phyloP scores from a whole-genome alignment of 1,140 invertebrate species.

The Drosophila equinoxialis region DNA sequence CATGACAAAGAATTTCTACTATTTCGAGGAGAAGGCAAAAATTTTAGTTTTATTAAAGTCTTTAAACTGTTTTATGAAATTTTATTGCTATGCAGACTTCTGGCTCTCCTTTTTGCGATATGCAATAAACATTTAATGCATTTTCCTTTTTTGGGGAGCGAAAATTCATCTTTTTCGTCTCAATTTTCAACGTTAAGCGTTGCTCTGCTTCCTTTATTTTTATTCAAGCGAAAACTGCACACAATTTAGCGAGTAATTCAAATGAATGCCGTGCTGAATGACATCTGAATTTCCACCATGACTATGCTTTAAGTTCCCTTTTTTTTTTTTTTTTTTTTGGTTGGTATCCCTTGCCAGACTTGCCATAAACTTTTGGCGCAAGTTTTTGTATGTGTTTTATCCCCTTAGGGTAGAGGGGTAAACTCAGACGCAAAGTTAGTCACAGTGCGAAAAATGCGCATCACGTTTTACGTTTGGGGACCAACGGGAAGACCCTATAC shows the following conservation, averaged over 20 bases:
- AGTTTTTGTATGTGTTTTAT: conserved; percentile 62
- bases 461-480: conserved; percentile 73
- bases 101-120: conserved; percentile 3
- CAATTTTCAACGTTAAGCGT: conserved; percentile 34
- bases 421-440: conserved; percentile 26
- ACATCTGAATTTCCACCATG: conserved; percentile 55
- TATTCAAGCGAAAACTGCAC: conserved; percentile 38
- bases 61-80: no score
- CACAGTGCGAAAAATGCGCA: conserved; percentile 78
- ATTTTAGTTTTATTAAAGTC: no score
- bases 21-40: no score
- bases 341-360: background rate
- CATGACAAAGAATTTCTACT: no score
- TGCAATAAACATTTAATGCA: conserved; percentile 1
- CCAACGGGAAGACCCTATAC: conserved; percentile 2
- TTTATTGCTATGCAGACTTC: background rate
- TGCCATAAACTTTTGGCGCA: conserved; percentile 67
- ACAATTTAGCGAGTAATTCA: conserved; percentile 64
- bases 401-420: background rate
- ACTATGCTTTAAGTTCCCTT: conserved; percentile 51
- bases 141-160: background rate
- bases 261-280: conserved; percentile 61
- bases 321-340: background rate
- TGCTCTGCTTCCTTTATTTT: conserved; percentile 32
- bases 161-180: conserved; percentile 22